These are phyloP conservation scores for Drosophila atroscutellata DNA, from an alignment of 2,888 invertebrate genomes.

Conservation along the genomic window DNA sequence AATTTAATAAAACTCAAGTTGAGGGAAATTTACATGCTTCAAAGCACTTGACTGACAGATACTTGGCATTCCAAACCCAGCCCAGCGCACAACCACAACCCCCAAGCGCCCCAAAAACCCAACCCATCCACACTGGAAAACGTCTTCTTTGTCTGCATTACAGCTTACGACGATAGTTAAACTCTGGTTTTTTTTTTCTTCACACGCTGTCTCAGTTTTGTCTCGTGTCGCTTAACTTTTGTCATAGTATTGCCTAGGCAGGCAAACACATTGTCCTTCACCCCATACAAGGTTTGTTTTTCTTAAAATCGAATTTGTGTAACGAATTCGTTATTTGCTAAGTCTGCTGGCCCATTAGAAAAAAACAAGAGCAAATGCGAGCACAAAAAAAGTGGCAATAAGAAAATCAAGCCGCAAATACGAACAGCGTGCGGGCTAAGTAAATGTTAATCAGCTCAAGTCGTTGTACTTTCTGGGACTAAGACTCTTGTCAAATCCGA, in stretches of 20 bases:
- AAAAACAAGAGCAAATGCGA: neutral
- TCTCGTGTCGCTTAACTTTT: conserved; percentile 65
- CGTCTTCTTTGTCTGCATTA: conserved; percentile 71
- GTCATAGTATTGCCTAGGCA: conserved; percentile 37
- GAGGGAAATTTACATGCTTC: conserved; percentile 75
- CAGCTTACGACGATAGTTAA: conserved; percentile 51
- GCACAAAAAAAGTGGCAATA: conserved; percentile 15
- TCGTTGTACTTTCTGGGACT: conserved; percentile 64
- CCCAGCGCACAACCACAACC: too few species aligned
- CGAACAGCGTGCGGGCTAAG: conserved; percentile 53
- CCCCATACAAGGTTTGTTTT: conserved; percentile 23
- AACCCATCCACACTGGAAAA: conserved; percentile 29
- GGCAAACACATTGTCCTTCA: neutral
- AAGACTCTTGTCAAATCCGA: conserved; percentile 51
- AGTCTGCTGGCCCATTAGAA: conserved; percentile 13
- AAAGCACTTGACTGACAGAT: conserved; percentile 54
- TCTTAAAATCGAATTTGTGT: conserved; percentile 69
- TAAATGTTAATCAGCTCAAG: conserved; percentile 76
- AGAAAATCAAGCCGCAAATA: conserved; percentile 33
- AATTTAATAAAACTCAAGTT: conserved; percentile 80
- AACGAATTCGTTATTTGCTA: conserved; percentile 38
- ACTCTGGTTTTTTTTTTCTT: conserved; percentile 34
- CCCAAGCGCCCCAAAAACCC: neutral
- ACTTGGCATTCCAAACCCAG: conserved; percentile 44
- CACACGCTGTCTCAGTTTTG: conserved; percentile 21